Base-by-base conservation (phyloP, 2,113 vertebrate genomes). In the Meleagris gallopavo region DNA sequence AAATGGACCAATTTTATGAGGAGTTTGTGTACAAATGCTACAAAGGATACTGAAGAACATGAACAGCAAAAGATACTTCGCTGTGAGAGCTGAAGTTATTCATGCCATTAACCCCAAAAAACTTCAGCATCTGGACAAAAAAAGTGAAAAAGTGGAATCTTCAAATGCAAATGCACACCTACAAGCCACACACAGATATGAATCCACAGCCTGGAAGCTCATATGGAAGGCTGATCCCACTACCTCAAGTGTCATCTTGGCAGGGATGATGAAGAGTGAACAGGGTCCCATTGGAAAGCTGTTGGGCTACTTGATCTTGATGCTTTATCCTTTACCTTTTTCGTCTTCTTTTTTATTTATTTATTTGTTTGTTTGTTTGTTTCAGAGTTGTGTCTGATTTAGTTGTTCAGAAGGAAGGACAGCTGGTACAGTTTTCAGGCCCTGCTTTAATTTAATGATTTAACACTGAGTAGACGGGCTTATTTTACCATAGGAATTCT, bases 331-430 rank as follows among this genome's bases (percentile, higher is more conserved):
- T 81, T 71, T 72, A 74, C 52, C 65, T 80, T 71, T 45, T 15
- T 6, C 43, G 79, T 58, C 46, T 30, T n/a, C n/a, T 32, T 57
- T 46, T 13, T 67, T 55, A 19, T 32, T 36, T 55, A 48, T 90
- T 46, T 14, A 3, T 40, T 82, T 55, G 41, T 22, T 29, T 38
- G 52, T 90, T 90, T 86, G 45, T 86, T 95, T 85, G n/a, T 83
- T 96, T 91, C 61, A 85, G 87, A 84, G 58, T 71, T 40, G 6
- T 13, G 30, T 38, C 77, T 86, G 62, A 65, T 66, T 75, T 73
- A 36, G 66, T 36, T 34, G 79, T 66, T 96, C 92, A 94, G 85
- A 90, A 64, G 40, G 69, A 57, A 88, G 88, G 85, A 88, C 88
- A 96, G 75, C 70, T 90, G 77, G 46, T 88, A 87, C 43, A n/a